phyloP scores from a whole-genome alignment of 2,797 vertebrate genomes.

The Carapus acus region DNA sequence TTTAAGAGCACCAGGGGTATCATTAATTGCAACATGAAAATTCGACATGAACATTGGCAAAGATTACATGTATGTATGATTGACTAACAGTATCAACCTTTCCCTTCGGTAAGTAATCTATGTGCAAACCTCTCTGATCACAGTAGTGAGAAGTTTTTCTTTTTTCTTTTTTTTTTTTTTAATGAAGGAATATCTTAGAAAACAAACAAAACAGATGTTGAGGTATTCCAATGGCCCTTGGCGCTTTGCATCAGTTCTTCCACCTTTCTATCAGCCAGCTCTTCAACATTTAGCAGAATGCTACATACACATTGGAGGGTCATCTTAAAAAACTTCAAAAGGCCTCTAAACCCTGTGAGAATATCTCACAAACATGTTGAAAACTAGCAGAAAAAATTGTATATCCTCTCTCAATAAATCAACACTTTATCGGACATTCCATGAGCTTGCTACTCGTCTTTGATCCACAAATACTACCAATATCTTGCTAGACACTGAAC shows the following conservation, averaged over 20 bases:
- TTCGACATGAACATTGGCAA: background rate
- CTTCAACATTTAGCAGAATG: slow-evolving; percentile 28
- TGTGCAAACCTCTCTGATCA: background rate
- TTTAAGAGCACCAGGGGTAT: slow-evolving; percentile 40
- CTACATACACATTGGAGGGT: slow-evolving; percentile 32
- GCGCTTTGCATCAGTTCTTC: slow-evolving; percentile 17
- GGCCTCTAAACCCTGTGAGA: slow-evolving; percentile 37
- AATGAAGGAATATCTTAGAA: slow-evolving; percentile 9
- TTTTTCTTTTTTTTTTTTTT: too few relatives aligned
- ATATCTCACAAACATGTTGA: slow-evolving; percentile 7
- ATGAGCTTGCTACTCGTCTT: slow-evolving; percentile 8
- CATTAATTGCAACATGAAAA: slow-evolving; percentile 15
- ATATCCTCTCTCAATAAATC: slow-evolving; percentile 21
- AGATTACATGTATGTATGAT: slow-evolving; percentile 4
- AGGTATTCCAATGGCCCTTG: slow-evolving; percentile 25
- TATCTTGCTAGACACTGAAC: slow-evolving; percentile 8
- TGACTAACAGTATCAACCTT: background rate
- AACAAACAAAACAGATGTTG: background rate
- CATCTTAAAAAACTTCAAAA: slow-evolving; percentile 27
- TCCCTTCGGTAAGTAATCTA: background rate
- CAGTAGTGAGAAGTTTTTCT: slow-evolving; percentile 18
- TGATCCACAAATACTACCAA: background rate
- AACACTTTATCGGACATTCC: slow-evolving; percentile 15
- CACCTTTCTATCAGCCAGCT: slow-evolving; percentile 6
- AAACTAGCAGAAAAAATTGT: slow-evolving; percentile 5